phyloP scores from a whole-genome alignment of 1,140 invertebrate genomes.

The Caerostris extrusa region DNA sequence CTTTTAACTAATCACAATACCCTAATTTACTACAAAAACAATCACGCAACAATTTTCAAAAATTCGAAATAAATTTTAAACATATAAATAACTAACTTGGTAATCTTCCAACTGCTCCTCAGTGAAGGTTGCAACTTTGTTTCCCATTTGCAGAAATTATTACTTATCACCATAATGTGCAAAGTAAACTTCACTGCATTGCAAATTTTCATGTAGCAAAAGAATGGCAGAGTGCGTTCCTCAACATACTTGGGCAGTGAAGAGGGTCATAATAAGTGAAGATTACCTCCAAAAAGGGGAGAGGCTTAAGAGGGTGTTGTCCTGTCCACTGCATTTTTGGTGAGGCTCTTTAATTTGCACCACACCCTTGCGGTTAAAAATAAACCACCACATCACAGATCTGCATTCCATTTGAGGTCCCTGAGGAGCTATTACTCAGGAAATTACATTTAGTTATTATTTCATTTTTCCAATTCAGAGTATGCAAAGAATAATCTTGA shows the following conservation, averaged over 20 bases:
- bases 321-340: constrained; percentile 61
- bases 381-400: constrained; percentile 50
- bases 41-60: too few relatives aligned
- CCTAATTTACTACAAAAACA: neutral
- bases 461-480: neutral
- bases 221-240: neutral
- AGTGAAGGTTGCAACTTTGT: constrained; percentile 93
- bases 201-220: neutral
- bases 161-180: neutral
- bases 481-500: too few relatives aligned
- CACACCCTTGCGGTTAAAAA: constrained; percentile 75
- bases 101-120: constrained; percentile 95
- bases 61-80: neutral
- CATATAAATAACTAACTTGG: constrained; percentile 84
- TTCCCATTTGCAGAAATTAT: constrained; percentile 86
- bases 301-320: constrained; percentile 66
- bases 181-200: neutral
- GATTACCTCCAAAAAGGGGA: constrained; percentile 36
- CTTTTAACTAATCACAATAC: neutral
- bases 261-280: neutral
- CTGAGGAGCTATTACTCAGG: constrained; percentile 27
- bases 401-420: constrained; percentile 56
- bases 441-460: neutral
- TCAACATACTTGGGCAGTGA: constrained; percentile 1
- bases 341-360: constrained; percentile 72